Evolutionary conservation across 2,888 invertebrate species (phyloP), one percentile per base, ranked within the genome.

Genomic region (Orthonevra nobilis): DNA sequence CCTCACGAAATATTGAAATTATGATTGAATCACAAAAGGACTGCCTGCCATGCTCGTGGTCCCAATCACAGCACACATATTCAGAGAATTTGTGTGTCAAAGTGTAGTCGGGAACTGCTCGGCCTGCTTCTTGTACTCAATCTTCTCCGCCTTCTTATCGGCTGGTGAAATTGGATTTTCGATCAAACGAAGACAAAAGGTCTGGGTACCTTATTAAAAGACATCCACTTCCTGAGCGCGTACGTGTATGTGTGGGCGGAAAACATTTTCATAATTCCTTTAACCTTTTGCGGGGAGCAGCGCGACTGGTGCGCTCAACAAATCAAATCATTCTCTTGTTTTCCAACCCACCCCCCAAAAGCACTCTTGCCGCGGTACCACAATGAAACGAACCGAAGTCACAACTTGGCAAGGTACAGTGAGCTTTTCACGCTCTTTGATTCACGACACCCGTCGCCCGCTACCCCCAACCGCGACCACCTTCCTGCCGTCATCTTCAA

Each of bases 371-470:
- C 23, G 5, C 23, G 36, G 60, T n/a, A n/a, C 54, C 66, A 68
- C 66, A 79, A 68, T 72, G 64, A 64, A 79, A 72, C 52, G 64
- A 77, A 77, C 54, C 61, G 40, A 60, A 79, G 79, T 61, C 79
- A 72, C 60, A 60, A 60, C 54, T 73, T 46, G 42, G 58, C 42
- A 73, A 9, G 26, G 50, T 54, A 68, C 66, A 61, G 68, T 79
- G 61, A 79, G 68, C 79, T 79, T 79, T 79, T 79, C 73, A 79
- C 79, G 79, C 79, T 79, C 68, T 73, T 79, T 79, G 79, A 72
- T 38, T 79, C 64, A 44, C 26, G 46, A 32, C 58, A 36, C 40
- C n/a, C 42, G 32, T 20, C 44, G 10, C 34, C 26, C 7, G n/a
- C 14, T 3, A n/a, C 3, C 3, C 54, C 38, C 26, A n/a, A n/a